Base-by-base conservation (phyloP, 2,888 invertebrate genomes). In the Phaedon cochleariae region DNA sequence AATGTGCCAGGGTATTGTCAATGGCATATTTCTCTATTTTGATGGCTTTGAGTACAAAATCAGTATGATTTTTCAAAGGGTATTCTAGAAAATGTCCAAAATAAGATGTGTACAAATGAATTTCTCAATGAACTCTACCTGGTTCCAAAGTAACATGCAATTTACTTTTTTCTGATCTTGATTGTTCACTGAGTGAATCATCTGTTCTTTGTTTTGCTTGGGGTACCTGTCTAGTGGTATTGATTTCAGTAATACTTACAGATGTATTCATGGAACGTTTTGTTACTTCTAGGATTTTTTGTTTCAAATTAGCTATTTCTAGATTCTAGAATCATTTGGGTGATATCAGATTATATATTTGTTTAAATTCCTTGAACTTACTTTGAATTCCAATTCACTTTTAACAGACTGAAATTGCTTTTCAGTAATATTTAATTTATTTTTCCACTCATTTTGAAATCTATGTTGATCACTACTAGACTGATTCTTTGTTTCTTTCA, bases 311-410 rank as follows among this genome's bases (percentile, higher is more conserved):
- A 59, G 85, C 85, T 75, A 88, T 85, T 83, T 88, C 88, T 31
- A 88, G 77, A 79, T 86, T 86, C 87, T 88, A 81, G 62, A 86
- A 84, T 41, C 12, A 41, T 29, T 22, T 41, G 15, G 20, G 20
- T 17, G 0, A 54, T 31, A 21, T 15, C 18, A 21, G 4, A 41
- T 29, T 21, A n/a, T 52, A 12, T n/a, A 60, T 21, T 10, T 45
- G 21, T 51, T 34, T 34, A 21, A 17, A 17, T 17, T 31, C 1
- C 6, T 18, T 17, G 12, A 5, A 64, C 64, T 65, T 72, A 87
- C 88, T 84, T 88, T 88, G 76, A 88, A 87, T 74, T 88, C 88
- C 49, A 88, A 78, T 75, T 88, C 85, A 59, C 85, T 86, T 71
- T 83, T 84, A 54, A 86, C 79, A 69, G 85, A 83, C 61, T 82